Evolutionary conservation across 2,797 vertebrate species (phyloP), one percentile per base, ranked within the genome.

Genomic region (Aplochiton taeniatus): DNA sequence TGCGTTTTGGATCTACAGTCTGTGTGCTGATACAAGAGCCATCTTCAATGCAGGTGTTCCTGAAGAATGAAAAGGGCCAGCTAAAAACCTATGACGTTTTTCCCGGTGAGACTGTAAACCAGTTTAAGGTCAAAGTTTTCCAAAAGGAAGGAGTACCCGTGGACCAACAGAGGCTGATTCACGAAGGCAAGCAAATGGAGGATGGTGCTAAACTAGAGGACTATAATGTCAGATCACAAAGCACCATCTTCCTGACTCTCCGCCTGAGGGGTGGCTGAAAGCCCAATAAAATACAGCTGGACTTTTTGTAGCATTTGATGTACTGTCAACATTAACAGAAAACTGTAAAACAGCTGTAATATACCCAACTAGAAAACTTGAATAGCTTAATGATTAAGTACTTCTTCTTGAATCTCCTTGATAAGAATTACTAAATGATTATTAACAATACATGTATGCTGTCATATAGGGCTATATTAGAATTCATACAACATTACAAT

Each of bases 201-300:
- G 0, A 0, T 0, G 77, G 42, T 1, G 42, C 11, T 0, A 80
- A 0, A 7, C 79, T 92, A 55, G 5, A 60, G 0, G 81, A 92
- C 58, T 93, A 92, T 65, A 1, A 1, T 0, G 76, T 93, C 12
- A 0, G 0, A 1, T 7, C 51, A 0, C 11, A 0, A 4, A 83
- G 87, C 78, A 92, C 85, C 66, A 88, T 92, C 64, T 0, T 61
- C 17, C 1, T 91, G 69, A 51, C 1, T 0, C 44, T 88, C 0
- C 87, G 83, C 0, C 87, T 93, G 14, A 83, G 84, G 76, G 91
- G 88, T 72, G 91, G 91, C 59, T 87, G 64, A 88, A 53, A n/a
- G n/a, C n/a, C n/a, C n/a, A n/a, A n/a, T n/a, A n/a, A n/a, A n/a
- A n/a, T n/a, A n/a, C n/a, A n/a, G n/a, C n/a, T n/a, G n/a, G n/a